phyloP scores from a whole-genome alignment of 2,113 vertebrate species.

The Ageneiosus marmoratus region DNA sequence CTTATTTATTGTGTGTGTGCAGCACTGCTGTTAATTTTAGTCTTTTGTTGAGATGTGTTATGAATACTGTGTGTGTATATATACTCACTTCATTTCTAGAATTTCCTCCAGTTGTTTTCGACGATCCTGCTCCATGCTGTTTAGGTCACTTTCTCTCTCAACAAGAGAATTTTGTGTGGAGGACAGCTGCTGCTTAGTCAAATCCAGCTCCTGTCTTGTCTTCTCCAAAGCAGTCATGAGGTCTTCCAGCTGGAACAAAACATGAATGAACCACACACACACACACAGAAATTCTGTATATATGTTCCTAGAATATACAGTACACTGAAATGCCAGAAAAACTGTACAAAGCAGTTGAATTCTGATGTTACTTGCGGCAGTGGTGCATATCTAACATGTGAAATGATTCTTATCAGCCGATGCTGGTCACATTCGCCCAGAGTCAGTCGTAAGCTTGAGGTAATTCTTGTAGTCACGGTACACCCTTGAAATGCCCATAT shows the following conservation, averaged over 20 bases:
- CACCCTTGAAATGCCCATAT: too few relatives aligned
- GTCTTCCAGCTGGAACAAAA: slow-evolving; percentile 84
- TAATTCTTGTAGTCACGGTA: too few relatives aligned
- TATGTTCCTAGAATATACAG: background rate
- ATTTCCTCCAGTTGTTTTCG: slow-evolving; percentile 94
- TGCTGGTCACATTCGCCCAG: too few relatives aligned
- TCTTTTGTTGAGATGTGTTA: background rate
- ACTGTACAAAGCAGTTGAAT: too few relatives aligned
- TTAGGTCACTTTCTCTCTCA: slow-evolving; percentile 88
- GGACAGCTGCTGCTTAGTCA: slow-evolving; percentile 87
- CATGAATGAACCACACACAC: background rate
- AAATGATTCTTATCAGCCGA: too few relatives aligned
- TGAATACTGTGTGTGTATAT: background rate
- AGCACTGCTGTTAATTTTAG: background rate
- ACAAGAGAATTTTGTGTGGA: slow-evolving; percentile 91
- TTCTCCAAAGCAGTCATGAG: slow-evolving; percentile 90
- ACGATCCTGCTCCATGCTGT: slow-evolving; percentile 83
- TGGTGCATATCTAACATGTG: too few relatives aligned
- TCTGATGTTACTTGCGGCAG: too few relatives aligned
- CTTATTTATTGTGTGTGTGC: background rate
- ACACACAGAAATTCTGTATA: background rate
- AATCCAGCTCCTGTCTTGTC: slow-evolving; percentile 90
- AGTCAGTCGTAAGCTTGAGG: too few relatives aligned
- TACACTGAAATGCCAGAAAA: too few relatives aligned
- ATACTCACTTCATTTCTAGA: slow-evolving; percentile 96